Evolutionary conservation across 23 tunicate species (phyloP).

Genomic region (Aplidium turbinatum): DNA sequence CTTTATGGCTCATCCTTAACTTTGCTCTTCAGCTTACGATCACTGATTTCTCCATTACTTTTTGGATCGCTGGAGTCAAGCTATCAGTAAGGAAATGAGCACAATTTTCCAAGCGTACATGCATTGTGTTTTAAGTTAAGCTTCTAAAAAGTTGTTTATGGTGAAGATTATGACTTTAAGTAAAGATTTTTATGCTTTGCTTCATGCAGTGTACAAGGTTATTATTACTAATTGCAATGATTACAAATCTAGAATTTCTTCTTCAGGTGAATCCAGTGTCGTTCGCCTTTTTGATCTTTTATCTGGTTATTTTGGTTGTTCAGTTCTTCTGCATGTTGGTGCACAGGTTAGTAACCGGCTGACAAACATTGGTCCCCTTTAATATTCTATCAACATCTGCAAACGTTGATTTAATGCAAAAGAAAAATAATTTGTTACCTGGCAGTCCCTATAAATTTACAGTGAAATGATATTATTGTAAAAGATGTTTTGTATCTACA

Average conservation of each 20-base stretch:
- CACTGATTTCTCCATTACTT: constrained; percentile 51
- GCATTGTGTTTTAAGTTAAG: no score
- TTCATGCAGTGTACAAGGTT: neutral
- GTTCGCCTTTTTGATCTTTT: constrained; percentile 79
- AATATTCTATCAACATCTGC: neutral
- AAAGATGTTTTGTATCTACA: no score
- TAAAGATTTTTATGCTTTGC: no score
- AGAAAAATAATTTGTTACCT: neutral
- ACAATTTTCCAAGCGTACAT: no score
- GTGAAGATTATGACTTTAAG: no score
- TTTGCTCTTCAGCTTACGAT: constrained; percentile 89
- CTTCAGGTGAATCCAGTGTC: constrained; percentile 78
- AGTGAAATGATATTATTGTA: no score
- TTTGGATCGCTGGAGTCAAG: constrained; percentile 1
- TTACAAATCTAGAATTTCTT: neutral
- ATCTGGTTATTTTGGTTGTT: constrained; percentile 67
- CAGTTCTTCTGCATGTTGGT: constrained; percentile 93
- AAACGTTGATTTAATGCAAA: neutral
- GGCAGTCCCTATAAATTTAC: no score
- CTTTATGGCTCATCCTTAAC: constrained; percentile 83
- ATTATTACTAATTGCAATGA: neutral
- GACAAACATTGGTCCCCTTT: neutral
- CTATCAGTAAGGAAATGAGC: constrained; percentile 7
- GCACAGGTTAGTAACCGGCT: constrained; percentile 56
- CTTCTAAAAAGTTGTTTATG: no score